A percentile compares a stretch with the other conserved stretches of the same genome.
Evolutionary conservation across 2,888 invertebrate genomes (phyloP).

Genomic region (Limnephilus lunatus): DNA sequence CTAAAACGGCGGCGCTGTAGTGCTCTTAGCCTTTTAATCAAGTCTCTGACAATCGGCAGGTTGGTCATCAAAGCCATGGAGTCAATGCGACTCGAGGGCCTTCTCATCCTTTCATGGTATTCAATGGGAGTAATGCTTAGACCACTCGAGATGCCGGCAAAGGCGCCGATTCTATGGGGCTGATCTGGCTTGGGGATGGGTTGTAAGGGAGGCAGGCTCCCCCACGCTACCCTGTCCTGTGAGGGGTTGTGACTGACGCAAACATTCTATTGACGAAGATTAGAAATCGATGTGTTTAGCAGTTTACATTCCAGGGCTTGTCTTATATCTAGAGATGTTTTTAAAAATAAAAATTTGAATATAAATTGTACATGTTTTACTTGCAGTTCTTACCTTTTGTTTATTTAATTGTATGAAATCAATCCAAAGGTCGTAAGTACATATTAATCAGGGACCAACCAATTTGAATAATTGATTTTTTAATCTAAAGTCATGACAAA

Average conservation of each 20-base stretch:
- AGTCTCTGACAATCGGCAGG: slow-evolving; percentile 44
- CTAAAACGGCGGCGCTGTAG: slow-evolving; percentile 37
- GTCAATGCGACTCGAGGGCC: slow-evolving; percentile 43
- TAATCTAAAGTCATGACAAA: no score
- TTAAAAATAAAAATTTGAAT: no score
- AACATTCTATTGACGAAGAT: slow-evolving; percentile 5
- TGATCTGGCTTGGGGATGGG: neutral
- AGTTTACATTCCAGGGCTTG: neutral
- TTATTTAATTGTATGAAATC: no score
- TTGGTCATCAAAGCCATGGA: slow-evolving; percentile 51
- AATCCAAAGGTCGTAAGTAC: no score
- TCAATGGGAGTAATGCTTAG: slow-evolving; percentile 58
- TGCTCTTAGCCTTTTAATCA: slow-evolving; percentile 44
- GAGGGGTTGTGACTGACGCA: neutral
- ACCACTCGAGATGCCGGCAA: slow-evolving; percentile 60
- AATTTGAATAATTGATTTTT: no score
- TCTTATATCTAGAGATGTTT: no score
- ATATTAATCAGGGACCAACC: no score
- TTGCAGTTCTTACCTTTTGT: no score
- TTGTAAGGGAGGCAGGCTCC: neutral
- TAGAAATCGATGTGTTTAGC: neutral
- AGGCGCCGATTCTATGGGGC: slow-evolving; percentile 60
- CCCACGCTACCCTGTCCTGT: neutral
- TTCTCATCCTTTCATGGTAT: slow-evolving; percentile 45
- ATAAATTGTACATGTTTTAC: no score